phyloP scores from a whole-genome alignment of 1,140 invertebrate species.

The Rhopalosiphum maidis region DNA sequence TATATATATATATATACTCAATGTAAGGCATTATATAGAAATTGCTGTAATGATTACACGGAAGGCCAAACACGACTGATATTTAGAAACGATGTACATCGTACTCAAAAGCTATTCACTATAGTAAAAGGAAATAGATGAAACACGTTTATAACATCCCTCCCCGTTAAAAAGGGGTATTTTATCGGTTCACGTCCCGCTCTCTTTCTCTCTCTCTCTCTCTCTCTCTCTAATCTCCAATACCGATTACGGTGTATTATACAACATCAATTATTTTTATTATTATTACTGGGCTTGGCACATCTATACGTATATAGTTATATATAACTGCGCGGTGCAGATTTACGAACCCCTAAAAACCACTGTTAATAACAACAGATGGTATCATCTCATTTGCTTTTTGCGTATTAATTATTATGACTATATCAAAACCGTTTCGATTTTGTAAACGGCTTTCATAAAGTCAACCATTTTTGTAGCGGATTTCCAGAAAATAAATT shows the following conservation, averaged over 20 bases:
- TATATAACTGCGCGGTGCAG: background rate
- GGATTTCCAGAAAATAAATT: background rate
- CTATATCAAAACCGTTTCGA: background rate
- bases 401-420: conserved; percentile 10
- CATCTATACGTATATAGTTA: background rate
- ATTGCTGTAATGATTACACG: background rate
- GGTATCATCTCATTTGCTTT: conserved; percentile 8
- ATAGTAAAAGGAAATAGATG: background rate
- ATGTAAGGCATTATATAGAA: background rate
- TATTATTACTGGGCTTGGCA: conserved; percentile 19
- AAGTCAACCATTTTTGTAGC: background rate
- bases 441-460: background rate
- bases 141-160: background rate
- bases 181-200: background rate
- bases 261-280: conserved; percentile 29
- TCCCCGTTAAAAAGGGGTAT: background rate
- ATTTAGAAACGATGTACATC: background rate
- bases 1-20: background rate
- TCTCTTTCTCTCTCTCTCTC: background rate
- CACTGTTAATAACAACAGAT: conserved; percentile 36
- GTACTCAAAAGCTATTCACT: conserved; percentile 8
- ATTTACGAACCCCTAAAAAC: conserved; percentile 27
- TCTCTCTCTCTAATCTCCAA: background rate
- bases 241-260: background rate
- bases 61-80: background rate